Percentiles rank a stretch among this genome's conserved stretches.
These are phyloP conservation scores for Falco concolor DNA, from an alignment of 2,797 vertebrate genomes.

Conservation along the genomic window DNA sequence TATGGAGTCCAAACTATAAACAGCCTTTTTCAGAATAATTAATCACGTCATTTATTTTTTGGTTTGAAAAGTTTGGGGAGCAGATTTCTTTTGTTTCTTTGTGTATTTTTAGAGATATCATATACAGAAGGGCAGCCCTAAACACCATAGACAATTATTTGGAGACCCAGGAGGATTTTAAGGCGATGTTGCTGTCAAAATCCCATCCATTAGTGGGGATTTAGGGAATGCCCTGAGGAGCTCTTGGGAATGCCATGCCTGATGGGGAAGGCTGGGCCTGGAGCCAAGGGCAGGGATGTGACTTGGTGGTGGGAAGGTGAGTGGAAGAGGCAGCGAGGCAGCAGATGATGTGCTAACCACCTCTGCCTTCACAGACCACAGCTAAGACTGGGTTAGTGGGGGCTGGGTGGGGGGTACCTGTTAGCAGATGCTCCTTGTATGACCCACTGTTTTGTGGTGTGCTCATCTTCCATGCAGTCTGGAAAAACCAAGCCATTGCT, in stretches of 20 bases:
- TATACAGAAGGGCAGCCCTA: slow-evolving; percentile 25
- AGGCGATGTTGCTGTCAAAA: slow-evolving; percentile 53
- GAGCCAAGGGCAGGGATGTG: neutral
- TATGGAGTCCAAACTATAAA: slow-evolving; percentile 62
- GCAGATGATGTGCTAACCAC: neutral
- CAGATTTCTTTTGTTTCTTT: neutral
- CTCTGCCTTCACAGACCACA: neutral
- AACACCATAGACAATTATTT: slow-evolving; percentile 37
- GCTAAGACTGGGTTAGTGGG: neutral
- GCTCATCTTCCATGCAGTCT: neutral
- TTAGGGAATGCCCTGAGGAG: slow-evolving; percentile 14
- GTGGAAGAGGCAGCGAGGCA: neutral
- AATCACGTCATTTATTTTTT: slow-evolving; percentile 37
- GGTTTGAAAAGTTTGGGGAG: slow-evolving; percentile 36
- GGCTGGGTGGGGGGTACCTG: neutral
- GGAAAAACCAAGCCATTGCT: neutral
- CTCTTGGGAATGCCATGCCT: neutral
- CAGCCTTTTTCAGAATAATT: slow-evolving; percentile 68
- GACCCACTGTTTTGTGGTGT: neutral
- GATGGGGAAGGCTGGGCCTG: slow-evolving; percentile 27
- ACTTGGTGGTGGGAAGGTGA: neutral
- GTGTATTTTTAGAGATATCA: neutral
- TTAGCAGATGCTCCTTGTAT: neutral
- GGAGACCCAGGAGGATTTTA: slow-evolving; percentile 19
- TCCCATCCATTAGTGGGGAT: slow-evolving; percentile 26